phyloP scores from a whole-genome alignment of 2,888 invertebrate species.

The Mythimna vitellina region DNA sequence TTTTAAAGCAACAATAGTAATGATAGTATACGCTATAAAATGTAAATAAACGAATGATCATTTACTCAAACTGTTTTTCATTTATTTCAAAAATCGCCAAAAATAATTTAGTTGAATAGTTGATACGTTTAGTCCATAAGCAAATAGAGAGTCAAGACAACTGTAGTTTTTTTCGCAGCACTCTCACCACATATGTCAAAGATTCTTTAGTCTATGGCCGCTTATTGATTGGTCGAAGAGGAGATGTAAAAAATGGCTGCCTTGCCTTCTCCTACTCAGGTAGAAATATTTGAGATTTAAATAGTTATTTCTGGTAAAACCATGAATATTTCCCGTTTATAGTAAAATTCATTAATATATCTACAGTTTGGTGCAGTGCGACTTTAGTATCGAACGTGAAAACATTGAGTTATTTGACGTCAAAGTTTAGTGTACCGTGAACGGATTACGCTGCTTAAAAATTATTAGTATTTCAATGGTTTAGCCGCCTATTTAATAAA shows the following conservation, averaged over 20 bases:
- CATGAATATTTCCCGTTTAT: constrained; percentile 52
- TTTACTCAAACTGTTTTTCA: background rate
- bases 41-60: constrained; percentile 2
- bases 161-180: constrained; percentile 6
- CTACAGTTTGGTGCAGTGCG: constrained; percentile 71
- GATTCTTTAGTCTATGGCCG: constrained; percentile 81
- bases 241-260: constrained; percentile 95
- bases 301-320: constrained; percentile 70
- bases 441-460: constrained; percentile 72
- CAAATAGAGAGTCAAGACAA: constrained; percentile 2
- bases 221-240: constrained; percentile 90
- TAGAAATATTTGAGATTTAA: constrained; percentile 88
- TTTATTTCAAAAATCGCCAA: background rate
- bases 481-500: constrained; percentile 63
- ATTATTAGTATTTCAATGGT: constrained; percentile 72
- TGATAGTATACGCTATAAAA: background rate
- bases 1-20: constrained; percentile 1
- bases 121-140: constrained; percentile 2
- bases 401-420: constrained; percentile 70
- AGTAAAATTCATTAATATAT: constrained; percentile 67
- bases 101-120: background rate
- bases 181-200: constrained; percentile 75
- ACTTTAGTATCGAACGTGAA: constrained; percentile 55
- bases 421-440: constrained; percentile 80
- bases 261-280: constrained; percentile 96